These are phyloP conservation scores for Hyposmocoma kahamanoa DNA, from an alignment of 1,140 invertebrate species.

Conservation along the genomic window DNA sequence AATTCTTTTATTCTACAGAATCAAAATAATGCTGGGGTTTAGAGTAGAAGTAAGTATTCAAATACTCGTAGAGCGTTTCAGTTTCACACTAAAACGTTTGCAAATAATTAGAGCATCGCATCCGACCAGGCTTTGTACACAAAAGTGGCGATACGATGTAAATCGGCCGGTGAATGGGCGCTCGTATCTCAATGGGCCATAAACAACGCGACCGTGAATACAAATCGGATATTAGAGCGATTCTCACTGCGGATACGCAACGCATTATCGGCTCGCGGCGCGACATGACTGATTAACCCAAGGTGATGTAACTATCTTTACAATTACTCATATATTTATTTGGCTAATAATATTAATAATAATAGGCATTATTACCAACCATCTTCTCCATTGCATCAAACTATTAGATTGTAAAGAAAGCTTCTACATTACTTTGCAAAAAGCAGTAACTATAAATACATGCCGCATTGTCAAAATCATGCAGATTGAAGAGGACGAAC, in stretches of 20 bases:
- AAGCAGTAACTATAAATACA: too few relatives aligned
- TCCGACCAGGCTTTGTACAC: conserved; percentile 30
- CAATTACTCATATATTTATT: too few relatives aligned
- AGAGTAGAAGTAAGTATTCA: neutral
- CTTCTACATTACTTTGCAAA: too few relatives aligned
- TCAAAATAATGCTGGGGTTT: neutral
- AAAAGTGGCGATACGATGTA: conserved; percentile 55
- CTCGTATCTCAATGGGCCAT: conserved; percentile 61
- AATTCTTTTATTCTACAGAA: neutral
- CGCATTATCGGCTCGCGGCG: conserved; percentile 39
- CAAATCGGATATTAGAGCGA: conserved; percentile 66
- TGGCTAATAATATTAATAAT: too few relatives aligned
- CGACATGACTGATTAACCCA: conserved; percentile 31
- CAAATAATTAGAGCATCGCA: conserved; percentile 33
- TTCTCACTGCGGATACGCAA: conserved; percentile 32
- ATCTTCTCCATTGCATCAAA: too few relatives aligned
- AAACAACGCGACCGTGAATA: conserved; percentile 65
- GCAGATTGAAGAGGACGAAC: too few relatives aligned
- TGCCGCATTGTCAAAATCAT: too few relatives aligned
- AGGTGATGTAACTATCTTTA: too few relatives aligned
- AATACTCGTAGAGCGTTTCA: neutral
- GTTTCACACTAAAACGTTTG: neutral
- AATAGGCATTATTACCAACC: too few relatives aligned
- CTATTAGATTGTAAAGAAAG: too few relatives aligned
- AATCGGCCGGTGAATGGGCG: conserved; percentile 53